Percentiles rank a stretch among this genome's conserved stretches.
Evolutionary conservation across 2,113 vertebrate species (phyloP).

Genomic region (Gambusia affinis): DNA sequence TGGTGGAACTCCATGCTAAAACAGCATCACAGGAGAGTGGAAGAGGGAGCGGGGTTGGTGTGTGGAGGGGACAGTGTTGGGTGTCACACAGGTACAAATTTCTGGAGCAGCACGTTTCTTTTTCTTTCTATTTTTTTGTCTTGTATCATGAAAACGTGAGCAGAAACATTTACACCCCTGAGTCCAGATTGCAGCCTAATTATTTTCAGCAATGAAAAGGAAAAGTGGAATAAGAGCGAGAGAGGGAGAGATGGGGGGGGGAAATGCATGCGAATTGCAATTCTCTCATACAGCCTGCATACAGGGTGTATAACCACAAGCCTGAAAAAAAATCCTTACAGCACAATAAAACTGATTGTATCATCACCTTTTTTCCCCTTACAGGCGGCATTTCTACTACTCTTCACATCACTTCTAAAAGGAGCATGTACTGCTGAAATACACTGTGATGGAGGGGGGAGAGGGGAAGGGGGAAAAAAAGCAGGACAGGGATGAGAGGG

Average conservation of each 20-base stretch:
- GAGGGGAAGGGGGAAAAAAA: background rate
- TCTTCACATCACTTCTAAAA: slow-evolving; percentile 70
- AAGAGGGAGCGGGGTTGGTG: background rate
- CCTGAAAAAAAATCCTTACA: slow-evolving; percentile 79
- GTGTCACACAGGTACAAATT: slow-evolving; percentile 73
- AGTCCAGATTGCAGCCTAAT: slow-evolving; percentile 77
- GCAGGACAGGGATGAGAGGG: slow-evolving; percentile 49
- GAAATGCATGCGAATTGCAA: slow-evolving; percentile 69
- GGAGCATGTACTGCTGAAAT: slow-evolving; percentile 57
- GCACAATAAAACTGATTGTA: slow-evolving; percentile 81
- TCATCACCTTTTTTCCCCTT: slow-evolving; percentile 83
- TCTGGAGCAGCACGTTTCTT: slow-evolving; percentile 64
- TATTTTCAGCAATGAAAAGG: slow-evolving; percentile 75
- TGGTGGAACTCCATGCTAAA: slow-evolving; percentile 74
- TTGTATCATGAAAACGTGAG: slow-evolving; percentile 67
- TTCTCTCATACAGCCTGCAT: slow-evolving; percentile 77
- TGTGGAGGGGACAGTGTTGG: slow-evolving; percentile 5
- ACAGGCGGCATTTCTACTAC: slow-evolving; percentile 75
- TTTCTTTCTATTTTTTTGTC: slow-evolving; percentile 33
- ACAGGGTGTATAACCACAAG: slow-evolving; percentile 73
- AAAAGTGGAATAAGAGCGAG: slow-evolving; percentile 39
- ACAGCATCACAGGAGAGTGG: slow-evolving; percentile 52
- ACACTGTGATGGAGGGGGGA: slow-evolving; percentile 30
- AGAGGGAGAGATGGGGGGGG: slow-evolving; percentile 1
- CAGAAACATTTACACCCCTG: slow-evolving; percentile 67